A percentile compares a stretch with the other conserved stretches of the same genome.
phyloP scores from a whole-genome alignment of 92 coral and sea anemone species.

The Umimayanthus chanpuru region DNA sequence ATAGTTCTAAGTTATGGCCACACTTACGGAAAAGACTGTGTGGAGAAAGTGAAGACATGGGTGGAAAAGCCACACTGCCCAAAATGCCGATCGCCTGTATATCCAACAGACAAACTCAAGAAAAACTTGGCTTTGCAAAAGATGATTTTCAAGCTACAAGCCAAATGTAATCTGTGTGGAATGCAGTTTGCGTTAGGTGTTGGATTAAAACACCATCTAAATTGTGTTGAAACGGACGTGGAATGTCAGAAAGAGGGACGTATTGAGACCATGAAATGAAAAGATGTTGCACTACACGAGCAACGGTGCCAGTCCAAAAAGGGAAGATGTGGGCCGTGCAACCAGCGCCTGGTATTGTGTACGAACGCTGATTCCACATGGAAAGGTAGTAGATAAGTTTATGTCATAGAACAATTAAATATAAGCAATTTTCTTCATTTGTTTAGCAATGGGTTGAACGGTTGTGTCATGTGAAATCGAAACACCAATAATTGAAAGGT shows the following conservation, averaged over 20 bases:
- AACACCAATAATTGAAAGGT: no score
- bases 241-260: neutral
- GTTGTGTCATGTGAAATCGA: no score
- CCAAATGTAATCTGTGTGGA: neutral
- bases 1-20: neutral
- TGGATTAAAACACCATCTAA: neutral
- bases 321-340: neutral
- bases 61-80: neutral
- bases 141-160: neutral
- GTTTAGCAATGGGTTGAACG: no score
- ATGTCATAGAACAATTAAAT: no score
- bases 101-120: neutral
- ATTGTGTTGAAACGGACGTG: neutral
- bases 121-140: neutral
- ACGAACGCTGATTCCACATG: no score
- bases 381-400: no score
- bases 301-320: neutral
- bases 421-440: no score
- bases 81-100: neutral
- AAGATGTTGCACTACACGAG: neutral
- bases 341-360: neutral
- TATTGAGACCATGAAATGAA: neutral
- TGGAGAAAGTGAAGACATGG: neutral
- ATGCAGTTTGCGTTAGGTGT: neutral
- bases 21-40: neutral